Conservation (phyloP, 2,797 vertebrate genomes). For the Morelia viridis region DNA sequence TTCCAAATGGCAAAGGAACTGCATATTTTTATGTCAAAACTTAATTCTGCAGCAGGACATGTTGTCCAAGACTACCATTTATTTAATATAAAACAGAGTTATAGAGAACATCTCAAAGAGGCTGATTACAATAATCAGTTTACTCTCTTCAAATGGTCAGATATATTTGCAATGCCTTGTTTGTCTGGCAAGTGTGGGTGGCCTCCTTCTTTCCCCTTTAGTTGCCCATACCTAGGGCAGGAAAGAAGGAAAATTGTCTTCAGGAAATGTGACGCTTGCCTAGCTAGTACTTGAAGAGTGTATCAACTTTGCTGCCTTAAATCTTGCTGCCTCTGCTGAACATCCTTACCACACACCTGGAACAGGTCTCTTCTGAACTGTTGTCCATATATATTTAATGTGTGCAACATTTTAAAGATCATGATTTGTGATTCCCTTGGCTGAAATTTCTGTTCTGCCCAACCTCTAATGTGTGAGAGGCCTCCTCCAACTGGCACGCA, state of each 20-base stretch:
- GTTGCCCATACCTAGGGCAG: neutral
- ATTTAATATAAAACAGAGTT: neutral
- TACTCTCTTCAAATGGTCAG: neutral
- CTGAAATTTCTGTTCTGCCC: neutral
- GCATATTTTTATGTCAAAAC: neutral
- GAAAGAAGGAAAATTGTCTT: neutral
- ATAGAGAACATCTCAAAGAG: neutral
- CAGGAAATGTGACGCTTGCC: neutral
- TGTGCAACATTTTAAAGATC: neutral
- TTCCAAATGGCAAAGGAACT: neutral
- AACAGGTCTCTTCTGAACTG: neutral
- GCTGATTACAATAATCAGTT: neutral
- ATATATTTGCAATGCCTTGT: neutral
- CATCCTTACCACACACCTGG: neutral
- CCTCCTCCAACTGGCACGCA: neutral
- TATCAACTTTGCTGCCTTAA: neutral
- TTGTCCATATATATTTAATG: neutral
- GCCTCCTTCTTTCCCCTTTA: neutral
- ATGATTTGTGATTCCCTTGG: neutral
- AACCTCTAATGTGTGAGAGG: neutral
- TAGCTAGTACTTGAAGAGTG: neutral
- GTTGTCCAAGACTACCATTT: neutral
- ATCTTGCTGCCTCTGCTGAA: neutral
- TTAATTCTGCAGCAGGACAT: neutral
- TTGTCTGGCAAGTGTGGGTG: neutral